Base-by-base conservation (phyloP, 2,888 invertebrate species). In the Acanthosepion esculentum region DNA sequence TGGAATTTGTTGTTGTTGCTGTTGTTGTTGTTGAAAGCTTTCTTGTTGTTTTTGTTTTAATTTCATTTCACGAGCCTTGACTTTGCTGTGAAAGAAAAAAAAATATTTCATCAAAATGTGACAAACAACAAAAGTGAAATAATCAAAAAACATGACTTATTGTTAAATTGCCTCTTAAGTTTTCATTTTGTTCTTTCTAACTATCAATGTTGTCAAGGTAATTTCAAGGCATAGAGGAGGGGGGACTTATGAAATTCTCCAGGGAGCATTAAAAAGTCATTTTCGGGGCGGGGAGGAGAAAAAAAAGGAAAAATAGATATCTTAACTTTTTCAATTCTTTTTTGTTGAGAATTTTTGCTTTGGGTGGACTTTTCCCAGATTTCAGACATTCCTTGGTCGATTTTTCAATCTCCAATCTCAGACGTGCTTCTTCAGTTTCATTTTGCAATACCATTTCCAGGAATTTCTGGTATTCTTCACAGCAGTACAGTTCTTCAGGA, bases 401-500 rank as follows among this genome's bases (percentile, higher is more conserved):
- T 12, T 50, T 33, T 59, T 94, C 23, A 41, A 18, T 94, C 59
- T 94, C 55, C 41, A 64, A 15, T 33, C 55, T 94, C 64, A 94
- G 26, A n/a, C 23, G 33, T 23, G 94, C 29, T 41, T 64, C 94
- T 64, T 41, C 94, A 5, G 33, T 64, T 94, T 94, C 64, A 29
- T 26, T 55, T 41, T 55, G 59, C 29, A 94, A 55, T 5, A 94
- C 59, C 94, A 94, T 55, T 33, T 97, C 96, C 1, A 97, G 96
- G 95, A 97, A 97, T 93, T 97, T 96, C 18, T 96, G 95, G 94
- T 97, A 97, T 1, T 97, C 96, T 92, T 96, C 96, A 96, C 97
- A 97, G 95, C 97, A 97, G 95, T 96, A 97, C 41, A 97, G 95
- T 94, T 96, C 95, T 48, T 97, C 96, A n/a, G 97, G 97, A 0